Evolutionary conservation across 1,140 invertebrate genomes (phyloP).

Genomic region (Brachionus manjavacas): DNA sequence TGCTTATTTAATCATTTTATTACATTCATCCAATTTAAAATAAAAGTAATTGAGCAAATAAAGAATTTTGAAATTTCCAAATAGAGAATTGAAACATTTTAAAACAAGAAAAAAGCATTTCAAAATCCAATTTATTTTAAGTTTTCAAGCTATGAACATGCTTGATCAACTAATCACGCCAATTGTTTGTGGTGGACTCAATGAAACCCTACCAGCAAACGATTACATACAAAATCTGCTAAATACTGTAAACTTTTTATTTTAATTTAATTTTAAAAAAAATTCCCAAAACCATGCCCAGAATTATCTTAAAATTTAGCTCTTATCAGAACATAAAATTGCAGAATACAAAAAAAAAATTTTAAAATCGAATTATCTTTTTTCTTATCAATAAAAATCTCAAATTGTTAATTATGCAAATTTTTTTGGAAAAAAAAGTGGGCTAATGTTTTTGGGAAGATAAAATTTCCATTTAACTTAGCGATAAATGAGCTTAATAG

Average conservation of each 20-base stretch:
- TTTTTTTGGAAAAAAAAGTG: not conserved
- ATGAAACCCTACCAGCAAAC: conserved; percentile 38
- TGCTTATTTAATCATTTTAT: conserved; percentile 19
- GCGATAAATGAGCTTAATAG: not conserved
- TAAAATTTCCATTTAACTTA: not conserved
- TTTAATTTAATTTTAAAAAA: not conserved
- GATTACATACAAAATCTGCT: conserved; percentile 25
- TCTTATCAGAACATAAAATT: not conserved
- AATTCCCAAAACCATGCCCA: not conserved
- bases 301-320: not conserved
- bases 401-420: not conserved
- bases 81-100: not conserved
- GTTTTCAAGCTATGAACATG: not conserved
- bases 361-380: no score
- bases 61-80: not conserved
- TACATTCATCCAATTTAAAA: not conserved
- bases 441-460: not conserved
- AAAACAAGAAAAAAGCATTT: not conserved
- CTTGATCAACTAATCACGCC: conserved; percentile 1
- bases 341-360: no score
- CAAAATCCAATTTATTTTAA: not conserved
- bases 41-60: conserved; percentile 22
- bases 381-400: not conserved
- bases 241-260: not conserved
- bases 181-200: conserved; percentile 21